A percentile compares a stretch with the other conserved stretches of the same genome.
phyloP scores from a whole-genome alignment of 2,888 invertebrate genomes.

The Toxonevra muliebris region DNA sequence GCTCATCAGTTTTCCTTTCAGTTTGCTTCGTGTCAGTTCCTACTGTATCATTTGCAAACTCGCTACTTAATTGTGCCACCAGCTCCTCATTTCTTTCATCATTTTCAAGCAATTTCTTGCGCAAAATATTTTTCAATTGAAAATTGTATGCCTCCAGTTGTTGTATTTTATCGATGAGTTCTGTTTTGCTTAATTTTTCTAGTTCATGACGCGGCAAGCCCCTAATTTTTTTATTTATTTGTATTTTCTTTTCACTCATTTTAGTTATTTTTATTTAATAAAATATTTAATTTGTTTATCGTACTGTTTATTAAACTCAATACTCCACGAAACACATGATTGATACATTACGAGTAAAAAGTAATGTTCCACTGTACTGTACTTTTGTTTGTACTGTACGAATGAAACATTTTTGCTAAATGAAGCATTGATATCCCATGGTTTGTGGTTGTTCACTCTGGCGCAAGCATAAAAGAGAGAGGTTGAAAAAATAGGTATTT shows the following conservation, averaged over 20 bases:
- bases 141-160: constrained; percentile 80
- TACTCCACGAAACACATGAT: too few relatives aligned
- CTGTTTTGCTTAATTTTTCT: constrained; percentile 67
- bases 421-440: too few relatives aligned
- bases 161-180: constrained; percentile 76
- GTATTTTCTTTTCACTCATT: constrained; percentile 43
- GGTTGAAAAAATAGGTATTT: too few relatives aligned
- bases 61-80: constrained; percentile 29
- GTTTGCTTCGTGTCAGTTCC: neutral
- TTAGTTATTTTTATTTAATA: neutral
- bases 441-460: too few relatives aligned
- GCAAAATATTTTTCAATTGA: constrained; percentile 78
- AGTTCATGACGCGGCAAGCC: constrained; percentile 63
- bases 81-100: constrained; percentile 36
- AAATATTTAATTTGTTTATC: too few relatives aligned
- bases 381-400: too few relatives aligned
- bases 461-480: too few relatives aligned
- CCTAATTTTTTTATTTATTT: constrained; percentile 63
- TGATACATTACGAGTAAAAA: too few relatives aligned
- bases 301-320: too few relatives aligned
- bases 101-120: constrained; percentile 65
- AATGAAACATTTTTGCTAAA: too few relatives aligned
- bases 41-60: constrained; percentile 5
- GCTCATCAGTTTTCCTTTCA: neutral
- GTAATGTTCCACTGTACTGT: too few relatives aligned